A percentile compares a stretch with the other conserved stretches of the same genome.
Evolutionary conservation across 2,888 invertebrate species (phyloP).

Genomic region (Campoplex nolae): DNA sequence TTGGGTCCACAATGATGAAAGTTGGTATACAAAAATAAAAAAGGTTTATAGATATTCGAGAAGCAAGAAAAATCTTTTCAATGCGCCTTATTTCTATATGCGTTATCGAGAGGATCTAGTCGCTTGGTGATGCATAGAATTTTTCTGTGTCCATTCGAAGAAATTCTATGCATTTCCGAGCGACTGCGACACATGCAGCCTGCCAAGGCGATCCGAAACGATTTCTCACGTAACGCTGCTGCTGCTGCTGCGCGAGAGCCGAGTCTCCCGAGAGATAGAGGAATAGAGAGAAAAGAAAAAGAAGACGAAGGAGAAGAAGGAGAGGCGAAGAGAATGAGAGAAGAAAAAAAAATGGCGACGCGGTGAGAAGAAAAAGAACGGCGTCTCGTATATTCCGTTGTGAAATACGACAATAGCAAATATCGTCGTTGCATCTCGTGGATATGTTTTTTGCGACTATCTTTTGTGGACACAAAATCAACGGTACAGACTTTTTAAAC

Average conservation of each 20-base stretch:
- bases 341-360: constrained; percentile 41
- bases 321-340: neutral
- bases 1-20: constrained; percentile 29
- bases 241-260: constrained; percentile 23
- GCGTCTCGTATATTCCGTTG: constrained; percentile 33
- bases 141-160: constrained; percentile 68
- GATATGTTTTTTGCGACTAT: constrained; percentile 6
- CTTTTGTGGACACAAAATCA: neutral
- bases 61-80: constrained; percentile 57
- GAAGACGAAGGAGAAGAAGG: neutral
- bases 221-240: constrained; percentile 54
- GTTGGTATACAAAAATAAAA: constrained; percentile 5
- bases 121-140: constrained; percentile 67
- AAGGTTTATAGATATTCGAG: neutral
- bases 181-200: constrained; percentile 54
- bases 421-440: constrained; percentile 1
- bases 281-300: constrained; percentile 36
- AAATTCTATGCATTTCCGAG: constrained; percentile 71
- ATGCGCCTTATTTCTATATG: constrained; percentile 19
- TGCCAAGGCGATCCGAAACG: constrained; percentile 57
- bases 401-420: neutral
- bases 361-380: constrained; percentile 29
- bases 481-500: neutral
- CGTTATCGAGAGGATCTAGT: constrained; percentile 61
- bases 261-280: constrained; percentile 53